phyloP scores from a whole-genome alignment of 2,113 vertebrate species.

The Datnioides undecimradiatus region DNA sequence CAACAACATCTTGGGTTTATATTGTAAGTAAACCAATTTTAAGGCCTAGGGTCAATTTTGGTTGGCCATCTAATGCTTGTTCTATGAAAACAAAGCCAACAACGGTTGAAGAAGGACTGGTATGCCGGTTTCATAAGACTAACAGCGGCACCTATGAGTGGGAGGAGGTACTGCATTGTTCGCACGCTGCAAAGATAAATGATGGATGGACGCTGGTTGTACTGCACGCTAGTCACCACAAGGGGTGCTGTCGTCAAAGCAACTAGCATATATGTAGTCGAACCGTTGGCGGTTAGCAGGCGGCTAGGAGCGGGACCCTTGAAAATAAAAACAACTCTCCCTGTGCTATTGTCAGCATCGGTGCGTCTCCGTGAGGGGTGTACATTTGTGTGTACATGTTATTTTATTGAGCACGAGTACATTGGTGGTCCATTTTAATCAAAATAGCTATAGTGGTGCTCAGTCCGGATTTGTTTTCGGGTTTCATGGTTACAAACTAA shows the following conservation, averaged over 20 bases:
- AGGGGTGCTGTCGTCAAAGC: constrained; percentile 21
- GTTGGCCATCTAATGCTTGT: constrained; percentile 48
- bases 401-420: neutral
- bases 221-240: neutral
- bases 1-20: rapidly evolving
- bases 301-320: constrained; percentile 70
- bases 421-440: neutral
- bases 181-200: rapidly evolving
- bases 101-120: neutral
- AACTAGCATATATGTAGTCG: rapidly evolving
- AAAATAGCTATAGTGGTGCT: neutral
- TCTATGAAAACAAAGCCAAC: constrained; percentile 50
- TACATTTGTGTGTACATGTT: neutral
- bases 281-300: constrained; percentile 54
- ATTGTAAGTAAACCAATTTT: neutral
- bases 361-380: too few species aligned
- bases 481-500: neutral
- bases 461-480: neutral
- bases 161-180: constrained; percentile 18
- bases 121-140: rapidly evolving
- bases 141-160: neutral
- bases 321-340: constrained; percentile 48
- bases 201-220: neutral
- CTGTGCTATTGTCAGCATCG: neutral
- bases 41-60: neutral